Evolutionary conservation across 2,113 vertebrate genomes (phyloP).

Genomic region (Crocuta crocuta): DNA sequence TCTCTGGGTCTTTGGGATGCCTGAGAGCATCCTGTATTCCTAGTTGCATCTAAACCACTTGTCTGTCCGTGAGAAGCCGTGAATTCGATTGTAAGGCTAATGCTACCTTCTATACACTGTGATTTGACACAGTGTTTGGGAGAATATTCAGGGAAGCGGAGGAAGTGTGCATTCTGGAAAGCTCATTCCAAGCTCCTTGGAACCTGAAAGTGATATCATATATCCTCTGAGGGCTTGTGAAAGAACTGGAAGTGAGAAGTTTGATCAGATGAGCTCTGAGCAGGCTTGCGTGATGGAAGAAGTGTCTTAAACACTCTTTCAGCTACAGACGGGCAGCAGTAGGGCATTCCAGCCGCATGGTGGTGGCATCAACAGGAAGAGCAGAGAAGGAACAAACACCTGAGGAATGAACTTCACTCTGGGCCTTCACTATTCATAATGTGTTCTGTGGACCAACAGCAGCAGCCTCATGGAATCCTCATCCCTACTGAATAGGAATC

Average conservation of each 20-base stretch:
- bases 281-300: neutral
- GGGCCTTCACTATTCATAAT: neutral
- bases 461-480: neutral
- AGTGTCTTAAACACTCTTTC: neutral
- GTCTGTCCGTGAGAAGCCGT: neutral
- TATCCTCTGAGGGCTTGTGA: neutral
- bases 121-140: neutral
- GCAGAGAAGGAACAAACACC: neutral
- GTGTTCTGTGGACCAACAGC: neutral
- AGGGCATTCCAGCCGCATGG: neutral
- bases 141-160: neutral
- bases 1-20: neutral
- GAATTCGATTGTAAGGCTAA: neutral
- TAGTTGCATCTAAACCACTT: neutral
- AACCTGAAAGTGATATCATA: neutral
- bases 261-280: neutral
- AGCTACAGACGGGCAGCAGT: neutral
- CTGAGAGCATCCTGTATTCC: neutral
- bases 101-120: neutral
- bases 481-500: neutral
- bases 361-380: neutral
- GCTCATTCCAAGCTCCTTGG: neutral
- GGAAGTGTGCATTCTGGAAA: constrained; percentile 22
- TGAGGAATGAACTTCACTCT: neutral
- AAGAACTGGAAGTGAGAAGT: neutral